Conservation (phyloP, 2,797 vertebrate genomes). For the Pempheris klunzingeri region DNA sequence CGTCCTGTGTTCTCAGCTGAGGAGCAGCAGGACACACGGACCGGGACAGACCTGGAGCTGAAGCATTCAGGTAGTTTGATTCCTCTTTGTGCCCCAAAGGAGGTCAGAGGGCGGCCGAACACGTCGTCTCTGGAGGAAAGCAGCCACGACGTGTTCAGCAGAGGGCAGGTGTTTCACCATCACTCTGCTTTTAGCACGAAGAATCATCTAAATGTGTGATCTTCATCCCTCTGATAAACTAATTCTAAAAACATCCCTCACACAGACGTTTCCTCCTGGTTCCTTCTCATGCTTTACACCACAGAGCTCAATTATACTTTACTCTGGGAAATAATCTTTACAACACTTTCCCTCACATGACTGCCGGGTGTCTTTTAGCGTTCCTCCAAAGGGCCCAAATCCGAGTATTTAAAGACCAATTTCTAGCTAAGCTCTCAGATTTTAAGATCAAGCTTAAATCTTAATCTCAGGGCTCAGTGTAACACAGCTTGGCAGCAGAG, state of each 20-base stretch:
- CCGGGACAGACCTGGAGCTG: constrained; percentile 44
- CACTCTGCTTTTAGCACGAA: not conserved
- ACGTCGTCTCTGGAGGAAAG: not conserved
- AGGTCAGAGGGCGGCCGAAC: not conserved
- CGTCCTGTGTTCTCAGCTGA: constrained; percentile 34
- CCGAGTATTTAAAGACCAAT: constrained; percentile 35
- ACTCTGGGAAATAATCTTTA: not conserved
- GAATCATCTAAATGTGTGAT: not conserved
- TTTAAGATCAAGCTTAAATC: constrained; percentile 29
- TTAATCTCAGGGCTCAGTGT: constrained; percentile 19
- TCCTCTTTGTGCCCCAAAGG: constrained; percentile 40
- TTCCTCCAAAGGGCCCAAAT: constrained; percentile 12
- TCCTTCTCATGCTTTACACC: not conserved
- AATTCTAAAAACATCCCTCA: too few species aligned
- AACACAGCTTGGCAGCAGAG: not conserved
- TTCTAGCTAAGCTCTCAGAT: constrained; percentile 17
- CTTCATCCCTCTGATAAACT: not conserved
- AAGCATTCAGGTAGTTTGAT: constrained; percentile 34
- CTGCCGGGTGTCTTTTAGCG: not conserved
- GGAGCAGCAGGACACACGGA: constrained; percentile 49
- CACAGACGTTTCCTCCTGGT: not conserved
- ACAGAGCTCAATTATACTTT: not conserved
- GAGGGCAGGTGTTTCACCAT: too few species aligned
- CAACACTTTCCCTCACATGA: not conserved
- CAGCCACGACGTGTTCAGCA: not conserved